Evolutionary conservation across 2,113 vertebrate genomes (phyloP).

Genomic region (Salvelinus alpinus): DNA sequence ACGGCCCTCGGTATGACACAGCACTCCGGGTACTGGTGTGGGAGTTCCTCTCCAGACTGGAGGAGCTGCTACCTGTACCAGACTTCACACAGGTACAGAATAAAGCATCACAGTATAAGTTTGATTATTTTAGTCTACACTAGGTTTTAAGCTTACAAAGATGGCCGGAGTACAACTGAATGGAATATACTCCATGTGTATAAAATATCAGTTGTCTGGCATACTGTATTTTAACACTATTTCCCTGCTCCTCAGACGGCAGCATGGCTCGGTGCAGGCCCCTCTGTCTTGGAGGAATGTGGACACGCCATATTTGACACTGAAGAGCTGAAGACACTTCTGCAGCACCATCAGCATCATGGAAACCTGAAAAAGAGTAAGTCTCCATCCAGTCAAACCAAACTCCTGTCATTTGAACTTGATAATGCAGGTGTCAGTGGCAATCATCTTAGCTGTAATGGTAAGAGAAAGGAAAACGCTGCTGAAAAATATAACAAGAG

Average conservation of each 20-base stretch:
- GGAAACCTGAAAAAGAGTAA: background rate
- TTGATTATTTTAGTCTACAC: too few species aligned
- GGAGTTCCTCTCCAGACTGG: too few species aligned
- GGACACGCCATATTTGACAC: constrained; percentile 20
- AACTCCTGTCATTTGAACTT: background rate
- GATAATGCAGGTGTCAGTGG: background rate
- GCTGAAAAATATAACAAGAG: background rate
- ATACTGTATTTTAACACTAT: background rate
- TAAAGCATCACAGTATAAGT: background rate
- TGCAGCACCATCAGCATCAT: background rate
- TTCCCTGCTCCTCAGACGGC: constrained; percentile 32
- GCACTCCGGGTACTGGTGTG: too few species aligned
- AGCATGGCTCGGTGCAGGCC: constrained; percentile 32
- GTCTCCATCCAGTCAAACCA: background rate
- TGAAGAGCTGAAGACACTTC: constrained; percentile 35
- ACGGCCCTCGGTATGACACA: too few species aligned
- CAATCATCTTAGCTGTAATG: background rate
- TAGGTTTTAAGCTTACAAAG: background rate
- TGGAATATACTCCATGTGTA: background rate
- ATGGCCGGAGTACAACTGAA: too few species aligned
- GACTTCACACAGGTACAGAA: constrained; percentile 41
- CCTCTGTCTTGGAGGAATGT: constrained; percentile 45
- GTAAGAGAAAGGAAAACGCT: background rate
- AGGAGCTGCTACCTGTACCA: constrained; percentile 32
- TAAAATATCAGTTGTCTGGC: background rate